phyloP scores from a whole-genome alignment of 2,888 invertebrate genomes.

The Marronus borbonicus region DNA sequence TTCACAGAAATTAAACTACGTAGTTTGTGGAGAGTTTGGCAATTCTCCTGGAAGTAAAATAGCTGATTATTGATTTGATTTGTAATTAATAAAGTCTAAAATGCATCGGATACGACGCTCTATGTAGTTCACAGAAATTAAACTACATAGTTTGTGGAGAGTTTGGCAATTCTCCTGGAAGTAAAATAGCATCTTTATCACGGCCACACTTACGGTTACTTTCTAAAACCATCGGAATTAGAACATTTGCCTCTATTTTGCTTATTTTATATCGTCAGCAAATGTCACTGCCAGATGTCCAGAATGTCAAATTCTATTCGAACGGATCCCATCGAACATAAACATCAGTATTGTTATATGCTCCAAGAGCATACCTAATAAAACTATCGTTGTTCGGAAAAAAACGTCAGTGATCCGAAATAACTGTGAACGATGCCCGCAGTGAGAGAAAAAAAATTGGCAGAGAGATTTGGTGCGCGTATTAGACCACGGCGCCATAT shows the following conservation, averaged over 20 bases:
- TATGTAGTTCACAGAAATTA: no score
- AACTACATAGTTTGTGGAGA: no score
- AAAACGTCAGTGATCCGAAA: constrained; percentile 39
- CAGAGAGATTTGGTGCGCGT: constrained; percentile 37
- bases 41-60: not conserved
- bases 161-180: not conserved
- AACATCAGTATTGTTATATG: constrained; percentile 12
- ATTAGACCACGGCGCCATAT: constrained; percentile 36
- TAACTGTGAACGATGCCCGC: constrained; percentile 44
- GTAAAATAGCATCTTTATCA: not conserved
- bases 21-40: no score
- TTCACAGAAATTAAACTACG: no score
- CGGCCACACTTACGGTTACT: no score
- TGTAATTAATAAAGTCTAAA: no score
- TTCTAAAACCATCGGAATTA: no score
- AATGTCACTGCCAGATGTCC: constrained; percentile 28
- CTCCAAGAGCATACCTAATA: constrained; percentile 24
- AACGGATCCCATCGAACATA: not conserved
- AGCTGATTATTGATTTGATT: no score
- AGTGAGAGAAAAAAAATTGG: constrained; percentile 40
- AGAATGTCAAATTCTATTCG: constrained; percentile 7
- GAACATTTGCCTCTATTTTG: not conserved
- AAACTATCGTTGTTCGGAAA: constrained; percentile 29
- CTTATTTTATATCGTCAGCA: not conserved
- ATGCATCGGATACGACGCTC: no score